Evolutionary conservation across 2,888 invertebrate genomes (phyloP).

Genomic region (Bugula neritina): DNA sequence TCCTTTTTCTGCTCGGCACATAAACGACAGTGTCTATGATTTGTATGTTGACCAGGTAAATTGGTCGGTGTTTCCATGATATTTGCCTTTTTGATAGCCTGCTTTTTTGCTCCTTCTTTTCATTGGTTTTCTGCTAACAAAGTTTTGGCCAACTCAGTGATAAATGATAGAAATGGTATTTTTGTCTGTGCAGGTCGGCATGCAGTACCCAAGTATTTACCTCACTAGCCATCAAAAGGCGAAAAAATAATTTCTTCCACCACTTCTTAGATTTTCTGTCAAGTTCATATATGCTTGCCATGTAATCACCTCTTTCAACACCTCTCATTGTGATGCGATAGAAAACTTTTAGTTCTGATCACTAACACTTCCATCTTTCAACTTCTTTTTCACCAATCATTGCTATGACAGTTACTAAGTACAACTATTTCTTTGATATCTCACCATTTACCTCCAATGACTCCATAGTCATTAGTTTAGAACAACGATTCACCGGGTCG

Average conservation of each 20-base stretch:
- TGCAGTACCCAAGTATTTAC: constrained; percentile 2
- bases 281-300: background rate
- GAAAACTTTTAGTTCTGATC: no score
- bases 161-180: background rate
- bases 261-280: background rate
- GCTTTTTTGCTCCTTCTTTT: background rate
- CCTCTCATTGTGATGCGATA: no score
- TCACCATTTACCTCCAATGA: background rate
- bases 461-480: background rate
- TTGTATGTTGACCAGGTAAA: background rate
- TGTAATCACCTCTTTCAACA: background rate
- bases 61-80: background rate
- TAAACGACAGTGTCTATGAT: background rate
- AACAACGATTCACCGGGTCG: background rate
- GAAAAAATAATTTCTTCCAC: background rate
- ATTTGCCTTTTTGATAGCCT: background rate
- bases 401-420: background rate
- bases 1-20: background rate
- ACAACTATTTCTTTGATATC: background rate
- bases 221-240: background rate
- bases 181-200: background rate
- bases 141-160: background rate
- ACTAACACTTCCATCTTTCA: background rate
- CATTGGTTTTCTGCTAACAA: background rate
- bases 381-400: background rate